Conservation (phyloP, 2,888 invertebrate species). For the Lasioglossum lativentre region DNA sequence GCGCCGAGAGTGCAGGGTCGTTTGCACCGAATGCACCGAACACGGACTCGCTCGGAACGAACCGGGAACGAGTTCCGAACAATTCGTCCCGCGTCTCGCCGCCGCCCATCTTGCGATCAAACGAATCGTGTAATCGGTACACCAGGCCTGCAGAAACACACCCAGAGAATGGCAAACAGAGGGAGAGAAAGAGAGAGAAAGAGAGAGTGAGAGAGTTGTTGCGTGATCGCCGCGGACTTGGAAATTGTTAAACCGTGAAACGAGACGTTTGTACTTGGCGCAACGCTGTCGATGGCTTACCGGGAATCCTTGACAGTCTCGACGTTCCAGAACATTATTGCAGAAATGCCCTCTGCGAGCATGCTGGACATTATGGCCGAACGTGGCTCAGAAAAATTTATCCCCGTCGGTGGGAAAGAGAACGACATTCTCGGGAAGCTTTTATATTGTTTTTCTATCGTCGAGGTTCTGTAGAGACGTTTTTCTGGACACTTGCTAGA, state of each 20-base stretch:
- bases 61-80: slow-evolving; percentile 4
- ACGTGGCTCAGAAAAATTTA: neutral
- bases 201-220: neutral
- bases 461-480: too few relatives aligned
- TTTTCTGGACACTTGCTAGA: too few relatives aligned
- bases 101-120: slow-evolving; percentile 8
- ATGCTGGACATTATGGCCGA: neutral
- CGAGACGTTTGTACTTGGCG: neutral
- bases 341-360: neutral
- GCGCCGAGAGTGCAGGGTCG: slow-evolving; percentile 15
- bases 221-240: slow-evolving; percentile 2
- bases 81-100: slow-evolving; percentile 11
- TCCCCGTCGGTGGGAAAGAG: neutral
- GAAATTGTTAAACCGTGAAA: slow-evolving; percentile 11
- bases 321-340: neutral
- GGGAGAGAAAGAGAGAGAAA: neutral
- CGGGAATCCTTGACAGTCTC: slow-evolving; percentile 5
- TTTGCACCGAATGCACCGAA: slow-evolving; percentile 11
- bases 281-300: neutral
- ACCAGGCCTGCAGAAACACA: neutral
- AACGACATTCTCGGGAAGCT: neutral
- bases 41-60: neutral
- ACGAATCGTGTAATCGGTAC: slow-evolving; percentile 29
- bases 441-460: too few relatives aligned
- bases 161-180: neutral